These are phyloP conservation scores for Cydia pomonella DNA, from an alignment of 1,140 invertebrate genomes.

Conservation along the genomic window DNA sequence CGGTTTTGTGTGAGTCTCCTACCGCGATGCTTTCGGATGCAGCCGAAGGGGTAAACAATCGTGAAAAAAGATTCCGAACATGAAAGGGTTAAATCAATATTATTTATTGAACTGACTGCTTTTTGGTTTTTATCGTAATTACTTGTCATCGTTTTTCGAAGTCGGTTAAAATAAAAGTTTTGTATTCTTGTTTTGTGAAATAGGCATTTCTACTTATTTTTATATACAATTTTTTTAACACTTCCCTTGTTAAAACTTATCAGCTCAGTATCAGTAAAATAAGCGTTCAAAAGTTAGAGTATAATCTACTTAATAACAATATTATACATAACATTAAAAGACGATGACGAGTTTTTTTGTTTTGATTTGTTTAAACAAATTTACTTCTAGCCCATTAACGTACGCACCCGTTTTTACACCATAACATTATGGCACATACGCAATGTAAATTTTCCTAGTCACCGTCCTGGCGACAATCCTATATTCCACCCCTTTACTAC, in stretches of 20 bases:
- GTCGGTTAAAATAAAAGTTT: too few relatives aligned
- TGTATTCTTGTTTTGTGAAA: too few relatives aligned
- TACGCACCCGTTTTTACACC: conserved; percentile 33
- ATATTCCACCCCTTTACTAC: conserved; percentile 49
- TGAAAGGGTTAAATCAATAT: conserved; percentile 5
- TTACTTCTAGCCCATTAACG: background rate
- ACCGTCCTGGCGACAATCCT: conserved; percentile 74
- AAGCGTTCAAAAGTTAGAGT: too few relatives aligned
- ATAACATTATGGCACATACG: conserved; percentile 48
- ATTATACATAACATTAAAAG: too few relatives aligned
- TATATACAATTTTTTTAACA: too few relatives aligned
- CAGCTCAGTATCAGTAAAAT: too few relatives aligned
- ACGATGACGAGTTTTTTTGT: too few relatives aligned
- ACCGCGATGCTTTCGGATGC: conserved; percentile 41
- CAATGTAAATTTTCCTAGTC: conserved; percentile 67
- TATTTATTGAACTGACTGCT: background rate
- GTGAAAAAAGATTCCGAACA: conserved; percentile 10
- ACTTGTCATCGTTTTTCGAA: too few relatives aligned
- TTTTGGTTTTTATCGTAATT: background rate
- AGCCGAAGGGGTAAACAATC: conserved; percentile 48
- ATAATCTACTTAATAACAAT: too few relatives aligned
- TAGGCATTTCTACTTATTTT: too few relatives aligned
- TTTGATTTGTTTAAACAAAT: background rate
- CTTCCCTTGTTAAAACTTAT: too few relatives aligned
- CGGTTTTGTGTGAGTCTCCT: conserved; percentile 52